Conservation (phyloP, 2,113 vertebrate species). For the Syngnathus scovelli region DNA sequence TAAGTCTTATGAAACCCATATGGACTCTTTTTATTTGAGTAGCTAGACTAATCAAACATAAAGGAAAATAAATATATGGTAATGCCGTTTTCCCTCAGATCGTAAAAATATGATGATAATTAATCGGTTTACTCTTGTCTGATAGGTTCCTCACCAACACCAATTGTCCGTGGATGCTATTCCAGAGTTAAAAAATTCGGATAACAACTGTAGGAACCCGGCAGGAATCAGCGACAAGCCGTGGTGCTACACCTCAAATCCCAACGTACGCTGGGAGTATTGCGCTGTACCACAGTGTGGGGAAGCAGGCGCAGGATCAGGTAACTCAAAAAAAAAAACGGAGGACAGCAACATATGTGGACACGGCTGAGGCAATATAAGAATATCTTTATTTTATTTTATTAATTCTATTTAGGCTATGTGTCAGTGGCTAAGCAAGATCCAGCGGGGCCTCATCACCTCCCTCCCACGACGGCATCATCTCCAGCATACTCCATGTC, state of each 20-base stretch:
- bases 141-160: constrained; percentile 77
- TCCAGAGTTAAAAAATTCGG: constrained; percentile 77
- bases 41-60: too few species aligned
- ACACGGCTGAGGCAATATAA: not conserved
- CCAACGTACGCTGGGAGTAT: constrained; percentile 82
- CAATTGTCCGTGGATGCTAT: constrained; percentile 77
- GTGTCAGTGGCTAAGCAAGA: constrained; percentile 61
- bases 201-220: constrained; percentile 85
- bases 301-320: constrained; percentile 49
- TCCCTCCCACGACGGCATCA: constrained; percentile 55
- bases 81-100: too few species aligned
- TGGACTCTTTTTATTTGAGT: not conserved
- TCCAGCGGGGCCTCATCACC: constrained; percentile 63
- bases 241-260: constrained; percentile 83
- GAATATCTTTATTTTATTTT: not conserved
- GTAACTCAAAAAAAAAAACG: constrained; percentile 11
- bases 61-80: too few species aligned
- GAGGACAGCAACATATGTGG: too few species aligned
- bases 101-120: too few species aligned
- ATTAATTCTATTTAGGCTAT: constrained; percentile 6
- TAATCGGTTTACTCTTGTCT: not conserved
- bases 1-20: not conserved
- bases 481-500: constrained; percentile 86
- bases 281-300: constrained; percentile 75
- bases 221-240: constrained; percentile 80